Evolutionary conservation across 2,888 invertebrate genomes (phyloP), one percentile per base, ranked within the genome.

Genomic region (Melitaea athalia): DNA sequence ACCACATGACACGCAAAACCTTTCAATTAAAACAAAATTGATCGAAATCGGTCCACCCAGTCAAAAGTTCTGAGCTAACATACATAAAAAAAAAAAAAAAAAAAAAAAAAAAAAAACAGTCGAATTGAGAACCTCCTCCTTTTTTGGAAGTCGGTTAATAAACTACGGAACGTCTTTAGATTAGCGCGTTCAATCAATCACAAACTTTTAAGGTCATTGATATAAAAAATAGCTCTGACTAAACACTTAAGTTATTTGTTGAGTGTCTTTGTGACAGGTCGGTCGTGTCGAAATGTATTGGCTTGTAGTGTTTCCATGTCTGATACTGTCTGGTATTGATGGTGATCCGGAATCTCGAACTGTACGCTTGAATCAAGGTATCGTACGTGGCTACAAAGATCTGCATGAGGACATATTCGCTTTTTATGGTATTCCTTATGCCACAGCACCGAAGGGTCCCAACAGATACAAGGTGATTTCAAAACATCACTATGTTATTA

Each of bases 341-440:
- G 31, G 59, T 7, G 62, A 64, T 14, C 17, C 49, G 31, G 69
- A 69, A n/a, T 75, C 75, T 3, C 72, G 67, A 4, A 3, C 74
- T 5, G 83, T 86, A 33, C 53, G 75, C 3, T 79, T 76, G 10
- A 31, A 67, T 0, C 85, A 86, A 68, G 87, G 86, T 0, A 75
- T 74, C 0, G 81, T 87, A 38, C 75, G 77, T 1, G 86, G 87
- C 0, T 79, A 77, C 60, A 76, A 75, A 33, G 77, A 80, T 6
- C 74, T 77, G 0, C 70, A 69, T 6, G 69, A 73, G 5, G 77
- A 77, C 10, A 69, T 83, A 3, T 87, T 75, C 63, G 68, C 72
- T 0, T 88, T 85, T 66, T 79, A 81, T 57, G 79, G 81, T 50
- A 85, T 88, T 10, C 87, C 87, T 0, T 88, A 87, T 50, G 88